A percentile compares a stretch with the other conserved stretches of the same genome.
These are phyloP conservation scores for Sebastes steindachneri DNA, from an alignment of 2,797 vertebrate genomes.

Conservation along the genomic window DNA sequence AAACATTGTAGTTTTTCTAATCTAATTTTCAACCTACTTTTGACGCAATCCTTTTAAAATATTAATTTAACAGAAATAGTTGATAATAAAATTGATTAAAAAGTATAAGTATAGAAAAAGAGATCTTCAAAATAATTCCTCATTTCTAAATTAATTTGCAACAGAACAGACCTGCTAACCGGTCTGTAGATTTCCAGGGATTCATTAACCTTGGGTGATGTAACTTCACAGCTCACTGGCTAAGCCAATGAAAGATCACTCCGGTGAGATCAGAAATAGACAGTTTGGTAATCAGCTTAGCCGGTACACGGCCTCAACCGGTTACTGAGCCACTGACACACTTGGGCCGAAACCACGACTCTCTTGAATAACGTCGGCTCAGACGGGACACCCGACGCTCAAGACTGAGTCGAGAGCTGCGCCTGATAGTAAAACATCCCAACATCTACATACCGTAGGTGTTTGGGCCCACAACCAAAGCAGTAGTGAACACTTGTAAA, in stretches of 20 bases:
- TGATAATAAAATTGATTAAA: not conserved
- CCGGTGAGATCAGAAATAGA: conserved; percentile 72
- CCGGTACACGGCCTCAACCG: conserved; percentile 24
- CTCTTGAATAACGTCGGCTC: conserved; percentile 22
- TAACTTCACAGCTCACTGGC: conserved; percentile 46
- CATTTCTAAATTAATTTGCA: not conserved
- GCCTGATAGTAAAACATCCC: not conserved
- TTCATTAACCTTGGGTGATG: conserved; percentile 59
- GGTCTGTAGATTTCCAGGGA: conserved; percentile 17
- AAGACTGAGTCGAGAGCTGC: not conserved
- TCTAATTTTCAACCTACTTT: not conserved
- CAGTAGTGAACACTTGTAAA: not conserved
- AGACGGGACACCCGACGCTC: not conserved
- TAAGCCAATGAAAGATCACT: conserved; percentile 71
- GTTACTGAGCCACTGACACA: conserved; percentile 68
- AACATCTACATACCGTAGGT: not conserved
- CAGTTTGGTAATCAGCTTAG: conserved; percentile 73
- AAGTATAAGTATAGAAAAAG: not conserved
- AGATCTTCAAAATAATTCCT: not conserved
- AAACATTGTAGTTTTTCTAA: not conserved
- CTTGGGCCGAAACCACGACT: conserved; percentile 48
- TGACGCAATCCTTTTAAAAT: not conserved
- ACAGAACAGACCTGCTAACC: conserved; percentile 5
- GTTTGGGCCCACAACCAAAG: not conserved
- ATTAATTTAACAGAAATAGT: not conserved